These are phyloP conservation scores for Zosterops lateralis DNA, from an alignment of 2,113 vertebrate species.

Conservation along the genomic window DNA sequence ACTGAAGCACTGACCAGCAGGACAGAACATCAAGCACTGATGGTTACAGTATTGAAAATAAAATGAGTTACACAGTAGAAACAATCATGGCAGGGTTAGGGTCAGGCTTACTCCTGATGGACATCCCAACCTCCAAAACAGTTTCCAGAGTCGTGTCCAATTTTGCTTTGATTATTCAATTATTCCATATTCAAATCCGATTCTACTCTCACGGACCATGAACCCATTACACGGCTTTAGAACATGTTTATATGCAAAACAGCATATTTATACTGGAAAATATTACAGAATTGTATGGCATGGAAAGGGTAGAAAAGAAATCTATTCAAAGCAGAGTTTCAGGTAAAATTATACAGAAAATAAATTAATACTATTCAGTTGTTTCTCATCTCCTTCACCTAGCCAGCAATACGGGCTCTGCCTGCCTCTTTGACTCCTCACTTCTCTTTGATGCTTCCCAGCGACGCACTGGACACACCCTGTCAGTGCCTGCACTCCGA, in stretches of 20 bases:
- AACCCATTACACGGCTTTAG: not conserved
- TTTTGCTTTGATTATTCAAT: not conserved
- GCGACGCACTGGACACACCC: not conserved
- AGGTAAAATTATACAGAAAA: not conserved
- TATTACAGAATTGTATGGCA: not conserved
- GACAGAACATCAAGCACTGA: not conserved
- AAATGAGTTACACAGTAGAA: not conserved
- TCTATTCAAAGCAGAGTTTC: not conserved
- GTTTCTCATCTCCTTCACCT: not conserved
- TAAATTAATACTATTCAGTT: rapidly evolving
- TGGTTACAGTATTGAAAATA: not conserved
- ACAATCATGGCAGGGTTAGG: no score
- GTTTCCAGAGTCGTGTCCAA: not conserved
- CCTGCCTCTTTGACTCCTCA: not conserved
- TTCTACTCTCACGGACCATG: not conserved
- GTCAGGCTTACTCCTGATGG: not conserved
- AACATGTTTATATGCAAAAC: not conserved
- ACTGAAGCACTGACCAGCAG: rapidly evolving
- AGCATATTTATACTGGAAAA: not conserved
- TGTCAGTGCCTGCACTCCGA: not conserved
- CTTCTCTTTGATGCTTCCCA: not conserved
- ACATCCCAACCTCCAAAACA: not conserved
- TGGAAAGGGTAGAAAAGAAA: not conserved
- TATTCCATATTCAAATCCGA: not conserved
- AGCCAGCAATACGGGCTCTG: not conserved